Evolutionary conservation across 2,797 vertebrate genomes (phyloP).

Genomic region (Philypnodon macrostomus): DNA sequence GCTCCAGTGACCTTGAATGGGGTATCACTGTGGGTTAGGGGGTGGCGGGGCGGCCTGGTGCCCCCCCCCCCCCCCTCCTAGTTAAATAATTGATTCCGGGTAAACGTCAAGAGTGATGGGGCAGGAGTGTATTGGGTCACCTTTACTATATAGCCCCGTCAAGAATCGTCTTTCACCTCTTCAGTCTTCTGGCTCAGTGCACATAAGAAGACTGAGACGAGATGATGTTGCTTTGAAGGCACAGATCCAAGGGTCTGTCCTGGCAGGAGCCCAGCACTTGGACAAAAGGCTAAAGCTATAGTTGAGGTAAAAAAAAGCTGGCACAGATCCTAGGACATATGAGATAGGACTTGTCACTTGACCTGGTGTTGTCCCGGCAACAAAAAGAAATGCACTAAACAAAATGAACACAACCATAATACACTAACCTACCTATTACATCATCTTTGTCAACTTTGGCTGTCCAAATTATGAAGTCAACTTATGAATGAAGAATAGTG

Average conservation of each 20-base stretch:
- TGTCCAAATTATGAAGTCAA: too few species aligned
- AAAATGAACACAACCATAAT: not conserved
- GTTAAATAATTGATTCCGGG: constrained; percentile 60
- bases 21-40: constrained; percentile 25
- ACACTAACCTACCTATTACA: not conserved
- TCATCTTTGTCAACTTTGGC: too few species aligned
- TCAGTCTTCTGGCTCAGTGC: constrained; percentile 15
- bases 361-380: too few species aligned
- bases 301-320: constrained; percentile 11
- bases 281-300: not conserved
- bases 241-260: not conserved
- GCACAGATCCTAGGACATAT: constrained; percentile 8
- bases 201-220: not conserved
- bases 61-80: constrained; percentile 1
- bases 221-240: constrained; percentile 10
- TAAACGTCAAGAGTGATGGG: constrained; percentile 41
- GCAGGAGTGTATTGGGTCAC: constrained; percentile 24
- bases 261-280: constrained; percentile 19
- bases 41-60: not conserved
- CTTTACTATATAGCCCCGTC: constrained; percentile 29
- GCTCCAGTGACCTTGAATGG: constrained; percentile 55
- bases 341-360: constrained; percentile 5
- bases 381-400: not conserved
- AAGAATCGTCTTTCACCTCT: constrained; percentile 32
- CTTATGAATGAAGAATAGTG: too few species aligned